phyloP scores from a whole-genome alignment of 2,113 vertebrate species.

The Osmerus mordax region DNA sequence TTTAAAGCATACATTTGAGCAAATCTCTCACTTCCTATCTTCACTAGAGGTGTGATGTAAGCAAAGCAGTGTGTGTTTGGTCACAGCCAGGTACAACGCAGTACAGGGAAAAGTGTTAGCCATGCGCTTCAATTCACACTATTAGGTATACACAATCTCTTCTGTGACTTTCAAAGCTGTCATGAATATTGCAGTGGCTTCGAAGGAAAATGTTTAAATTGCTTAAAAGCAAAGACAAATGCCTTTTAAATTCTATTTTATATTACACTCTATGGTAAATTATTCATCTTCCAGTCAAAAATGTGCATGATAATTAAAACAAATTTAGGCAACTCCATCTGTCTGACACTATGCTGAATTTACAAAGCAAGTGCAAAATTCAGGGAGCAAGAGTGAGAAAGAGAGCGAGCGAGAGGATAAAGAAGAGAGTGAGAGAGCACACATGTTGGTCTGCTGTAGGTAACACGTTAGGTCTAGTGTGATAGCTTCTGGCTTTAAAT shows the following conservation, averaged over 20 bases:
- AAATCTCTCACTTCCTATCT: slow-evolving; percentile 38
- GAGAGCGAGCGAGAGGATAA: slow-evolving; percentile 10
- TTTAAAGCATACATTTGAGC: slow-evolving; percentile 33
- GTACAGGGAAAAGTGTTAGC: slow-evolving; percentile 49
- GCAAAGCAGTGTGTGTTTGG: slow-evolving; percentile 48
- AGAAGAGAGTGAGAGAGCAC: slow-evolving; percentile 10
- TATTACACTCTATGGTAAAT: slow-evolving; percentile 51
- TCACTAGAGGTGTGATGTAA: slow-evolving; percentile 44
- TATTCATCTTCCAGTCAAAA: slow-evolving; percentile 36
- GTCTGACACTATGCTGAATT: not conserved
- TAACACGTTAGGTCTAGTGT: slow-evolving; percentile 46
- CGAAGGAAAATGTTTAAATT: slow-evolving; percentile 64
- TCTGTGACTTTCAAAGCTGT: slow-evolving; percentile 55
- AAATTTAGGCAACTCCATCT: no score
- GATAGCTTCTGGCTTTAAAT: slow-evolving; percentile 47
- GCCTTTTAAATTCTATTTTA: slow-evolving; percentile 63
- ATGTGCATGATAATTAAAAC: slow-evolving; percentile 19
- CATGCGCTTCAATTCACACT: slow-evolving; percentile 53
- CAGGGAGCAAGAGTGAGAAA: slow-evolving; percentile 3
- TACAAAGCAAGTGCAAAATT: not conserved
- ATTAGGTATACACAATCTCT: slow-evolving; percentile 63
- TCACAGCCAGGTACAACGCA: slow-evolving; percentile 62
- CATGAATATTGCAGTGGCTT: slow-evolving; percentile 65
- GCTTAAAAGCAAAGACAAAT: slow-evolving; percentile 65
- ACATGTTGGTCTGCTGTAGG: slow-evolving; percentile 37